phyloP scores from a whole-genome alignment of 2,888 invertebrate species.

The Cosmopolites sordidus region DNA sequence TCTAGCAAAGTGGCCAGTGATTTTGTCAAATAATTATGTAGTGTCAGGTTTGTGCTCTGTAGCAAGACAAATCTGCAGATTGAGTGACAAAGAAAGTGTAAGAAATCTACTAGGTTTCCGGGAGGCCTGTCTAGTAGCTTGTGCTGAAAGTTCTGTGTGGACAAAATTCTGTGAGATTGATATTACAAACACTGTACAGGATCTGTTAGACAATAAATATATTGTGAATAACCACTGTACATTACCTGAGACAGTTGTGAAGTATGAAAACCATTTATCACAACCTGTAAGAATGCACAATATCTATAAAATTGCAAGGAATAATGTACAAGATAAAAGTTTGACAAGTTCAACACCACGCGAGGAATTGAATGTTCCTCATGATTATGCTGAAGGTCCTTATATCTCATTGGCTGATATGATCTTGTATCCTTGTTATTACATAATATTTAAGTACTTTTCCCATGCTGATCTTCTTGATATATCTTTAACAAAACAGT shows the following conservation, averaged over 20 bases:
- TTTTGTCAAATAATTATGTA: constrained; percentile 56
- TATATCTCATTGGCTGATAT: constrained; percentile 79
- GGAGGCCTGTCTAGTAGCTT: constrained; percentile 72
- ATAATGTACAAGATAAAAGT: constrained; percentile 46
- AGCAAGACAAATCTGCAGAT: constrained; percentile 56
- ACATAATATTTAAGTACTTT: constrained; percentile 53
- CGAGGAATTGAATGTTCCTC: constrained; percentile 55
- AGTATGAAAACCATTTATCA: constrained; percentile 79
- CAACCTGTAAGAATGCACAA: constrained; percentile 84
- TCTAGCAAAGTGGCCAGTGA: constrained; percentile 57
- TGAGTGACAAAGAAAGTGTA: constrained; percentile 38
- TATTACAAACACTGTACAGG: constrained; percentile 58
- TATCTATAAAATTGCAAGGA: constrained; percentile 68
- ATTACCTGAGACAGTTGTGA: constrained; percentile 66
- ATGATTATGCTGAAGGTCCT: constrained; percentile 79
- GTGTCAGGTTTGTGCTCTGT: constrained; percentile 78
- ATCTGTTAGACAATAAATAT: constrained; percentile 39
- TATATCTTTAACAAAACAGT: constrained; percentile 61
- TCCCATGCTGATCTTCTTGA: constrained; percentile 32
- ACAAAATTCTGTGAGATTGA: constrained; percentile 90
- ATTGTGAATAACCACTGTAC: constrained; percentile 30
- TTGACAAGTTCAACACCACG: constrained; percentile 51
- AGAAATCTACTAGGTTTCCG: constrained; percentile 70
- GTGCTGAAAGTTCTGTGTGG: constrained; percentile 83
- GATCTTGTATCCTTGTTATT: constrained; percentile 68